Evolutionary conservation across 2,113 vertebrate genomes (phyloP).

Genomic region (Microcebus tavaratra): DNA sequence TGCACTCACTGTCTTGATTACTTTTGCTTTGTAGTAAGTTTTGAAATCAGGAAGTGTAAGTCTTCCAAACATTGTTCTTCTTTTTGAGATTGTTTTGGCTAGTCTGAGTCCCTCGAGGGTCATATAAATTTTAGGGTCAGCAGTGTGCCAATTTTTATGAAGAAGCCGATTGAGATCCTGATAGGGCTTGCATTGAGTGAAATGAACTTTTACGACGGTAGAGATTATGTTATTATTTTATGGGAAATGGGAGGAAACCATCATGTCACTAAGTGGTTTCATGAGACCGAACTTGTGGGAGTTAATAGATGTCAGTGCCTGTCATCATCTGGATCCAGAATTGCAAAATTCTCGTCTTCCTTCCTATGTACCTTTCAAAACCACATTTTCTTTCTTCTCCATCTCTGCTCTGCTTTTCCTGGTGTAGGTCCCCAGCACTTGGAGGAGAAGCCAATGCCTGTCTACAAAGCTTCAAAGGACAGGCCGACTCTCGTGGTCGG

Average conservation of each 20-base stretch:
- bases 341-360: neutral
- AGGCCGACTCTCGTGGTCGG: no score
- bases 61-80: no score
- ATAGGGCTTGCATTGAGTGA: neutral
- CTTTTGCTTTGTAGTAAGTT: no score
- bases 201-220: neutral
- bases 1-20: no score
- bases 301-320: neutral
- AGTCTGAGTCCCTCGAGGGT: neutral
- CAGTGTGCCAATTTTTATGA: neutral
- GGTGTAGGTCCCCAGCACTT: no score
- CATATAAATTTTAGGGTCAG: neutral
- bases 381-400: neutral
- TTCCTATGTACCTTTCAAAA: neutral
- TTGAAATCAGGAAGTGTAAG: no score
- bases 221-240: neutral
- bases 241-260: neutral
- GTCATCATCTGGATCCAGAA: neutral
- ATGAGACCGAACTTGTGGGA: neutral
- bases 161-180: neutral
- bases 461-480: no score
- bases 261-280: neutral
- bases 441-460: no score
- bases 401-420: neutral
- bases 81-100: slow-evolving; percentile 29